Conservation (phyloP, 2,888 invertebrate genomes). For the Monopis laevigella region DNA sequence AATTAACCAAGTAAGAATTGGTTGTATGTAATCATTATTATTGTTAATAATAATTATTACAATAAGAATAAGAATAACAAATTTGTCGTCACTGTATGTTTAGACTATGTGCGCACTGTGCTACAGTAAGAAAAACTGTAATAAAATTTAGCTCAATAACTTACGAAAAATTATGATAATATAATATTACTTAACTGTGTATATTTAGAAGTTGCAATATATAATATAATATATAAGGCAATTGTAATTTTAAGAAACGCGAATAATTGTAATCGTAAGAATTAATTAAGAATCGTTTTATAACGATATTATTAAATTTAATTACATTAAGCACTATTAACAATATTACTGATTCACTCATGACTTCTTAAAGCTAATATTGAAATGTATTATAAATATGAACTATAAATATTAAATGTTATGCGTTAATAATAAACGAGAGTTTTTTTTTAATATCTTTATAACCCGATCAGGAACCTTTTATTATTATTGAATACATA, state of each 20-base stretch:
- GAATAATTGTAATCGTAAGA: slow-evolving; percentile 33
- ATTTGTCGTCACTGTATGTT: not conserved
- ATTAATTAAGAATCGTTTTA: slow-evolving; percentile 57
- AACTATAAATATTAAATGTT: slow-evolving; percentile 73
- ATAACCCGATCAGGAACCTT: no score
- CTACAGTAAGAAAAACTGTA: slow-evolving; percentile 3
- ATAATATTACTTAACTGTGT: no score
- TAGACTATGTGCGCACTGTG: slow-evolving; percentile 3
- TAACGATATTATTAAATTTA: slow-evolving; percentile 58
- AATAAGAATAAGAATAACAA: not conserved
- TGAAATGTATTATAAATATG: slow-evolving; percentile 68
- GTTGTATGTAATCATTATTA: not conserved
- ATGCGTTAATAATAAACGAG: slow-evolving; percentile 72
- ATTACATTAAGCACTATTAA: slow-evolving; percentile 63
- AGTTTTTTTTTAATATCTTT: slow-evolving; percentile 40
- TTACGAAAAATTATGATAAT: slow-evolving; percentile 42
- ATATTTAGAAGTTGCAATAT: slow-evolving; percentile 39
- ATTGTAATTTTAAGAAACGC: slow-evolving; percentile 11
- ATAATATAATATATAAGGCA: slow-evolving; percentile 24
- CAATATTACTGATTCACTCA: slow-evolving; percentile 64
- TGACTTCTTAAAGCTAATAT: slow-evolving; percentile 65
- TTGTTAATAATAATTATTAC: not conserved
- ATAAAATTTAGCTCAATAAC: slow-evolving; percentile 46
- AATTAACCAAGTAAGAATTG: slow-evolving; percentile 5
- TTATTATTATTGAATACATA: no score